phyloP scores from a whole-genome alignment of 2,113 vertebrate genomes.

The Ciconia maguari region DNA sequence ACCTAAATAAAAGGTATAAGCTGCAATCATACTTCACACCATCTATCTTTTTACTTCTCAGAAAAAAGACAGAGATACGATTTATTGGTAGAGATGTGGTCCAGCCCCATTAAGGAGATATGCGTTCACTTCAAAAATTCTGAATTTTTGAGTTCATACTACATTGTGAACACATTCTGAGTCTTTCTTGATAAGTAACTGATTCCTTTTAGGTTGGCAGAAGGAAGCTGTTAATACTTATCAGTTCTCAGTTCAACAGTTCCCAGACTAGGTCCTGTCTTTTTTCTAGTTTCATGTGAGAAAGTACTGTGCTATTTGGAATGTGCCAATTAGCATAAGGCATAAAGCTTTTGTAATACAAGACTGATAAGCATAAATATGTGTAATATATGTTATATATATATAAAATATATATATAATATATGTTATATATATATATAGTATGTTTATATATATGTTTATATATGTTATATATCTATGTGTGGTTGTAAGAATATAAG shows the following conservation, averaged over 20 bases:
- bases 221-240: not conserved
- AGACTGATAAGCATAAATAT: not conserved
- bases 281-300: not conserved
- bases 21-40: not conserved
- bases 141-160: not conserved
- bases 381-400: not conserved
- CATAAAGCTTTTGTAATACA: not conserved
- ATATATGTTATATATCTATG: not conserved
- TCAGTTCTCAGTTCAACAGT: not conserved
- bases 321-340: not conserved
- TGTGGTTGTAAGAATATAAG: not conserved
- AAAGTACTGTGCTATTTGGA: not conserved
- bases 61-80: not conserved
- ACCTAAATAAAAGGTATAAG: not conserved
- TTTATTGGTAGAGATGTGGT: not conserved
- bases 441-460: not conserved
- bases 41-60: not conserved
- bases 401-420: too few species aligned
- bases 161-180: not conserved
- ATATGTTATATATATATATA: not conserved
- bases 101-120: not conserved
- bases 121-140: not conserved
- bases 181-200: not conserved
- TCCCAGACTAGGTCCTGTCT: not conserved
- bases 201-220: not conserved